Evolutionary conservation across 2,888 invertebrate species (phyloP), one percentile per base, ranked within the genome.

Genomic region (Lasioglossum malachurum): DNA sequence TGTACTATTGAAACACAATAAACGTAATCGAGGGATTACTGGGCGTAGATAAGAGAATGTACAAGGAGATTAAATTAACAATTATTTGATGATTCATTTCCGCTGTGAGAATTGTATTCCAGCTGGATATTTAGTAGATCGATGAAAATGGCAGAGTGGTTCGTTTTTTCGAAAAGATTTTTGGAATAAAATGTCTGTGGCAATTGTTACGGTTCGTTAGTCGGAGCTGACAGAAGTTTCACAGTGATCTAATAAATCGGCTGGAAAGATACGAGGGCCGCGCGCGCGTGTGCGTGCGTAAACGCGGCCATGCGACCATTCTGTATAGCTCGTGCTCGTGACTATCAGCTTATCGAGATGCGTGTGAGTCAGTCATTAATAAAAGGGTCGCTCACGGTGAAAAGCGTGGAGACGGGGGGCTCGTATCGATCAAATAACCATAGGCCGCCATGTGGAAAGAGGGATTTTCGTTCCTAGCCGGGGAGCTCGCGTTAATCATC

Each of bases 381-480:
- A 91, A 91, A 91, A 89, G 89, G 91, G 89, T 89, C 88, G 84
- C 76, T 83, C 81, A 81, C 81, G 86, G 85, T 86, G 87, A 88
- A 91, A 91, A 90, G 90, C 89, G 88, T 89, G 86, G 87, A 90
- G 90, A 67, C 35, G 27, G 27, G 60, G 92, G 88, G 90, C 91
- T 91, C 88, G 93, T 94, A 94, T 94, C 94, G 94, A 94, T 94
- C 93, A 93, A 94, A 94, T 94, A 94, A 93, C 92, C 90, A 91
- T 86, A 81, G 87, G 85, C 74, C 88, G 88, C 88, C 89, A 90
- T 91, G 89, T 83, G 91, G 82, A 89, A 89, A 87, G 88, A 72
- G 90, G 85, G 88, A 89, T 89, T 87, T 88, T 78, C 74, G 67
- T 83, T 79, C 75, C 78, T 73, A 84, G 77, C 69, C 67, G 35